A percentile compares a stretch with the other conserved stretches of the same genome.
phyloP scores from a whole-genome alignment of 2,113 vertebrate genomes.

The Myanophis thanlyinensis region DNA sequence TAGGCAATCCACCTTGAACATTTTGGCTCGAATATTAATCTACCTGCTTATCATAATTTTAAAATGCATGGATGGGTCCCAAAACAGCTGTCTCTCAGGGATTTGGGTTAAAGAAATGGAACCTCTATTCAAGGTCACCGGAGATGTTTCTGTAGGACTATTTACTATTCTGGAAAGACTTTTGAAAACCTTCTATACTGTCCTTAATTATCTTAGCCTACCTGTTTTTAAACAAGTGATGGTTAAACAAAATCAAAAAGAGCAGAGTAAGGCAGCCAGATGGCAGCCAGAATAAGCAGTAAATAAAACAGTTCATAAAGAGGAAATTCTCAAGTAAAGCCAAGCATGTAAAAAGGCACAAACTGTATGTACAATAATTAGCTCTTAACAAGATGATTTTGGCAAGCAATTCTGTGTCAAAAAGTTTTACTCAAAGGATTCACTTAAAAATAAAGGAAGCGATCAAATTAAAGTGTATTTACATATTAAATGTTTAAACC shows the following conservation, averaged over 20 bases:
- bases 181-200: conserved; percentile 55
- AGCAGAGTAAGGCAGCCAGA: conserved; percentile 65
- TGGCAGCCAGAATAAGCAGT: conserved; percentile 52
- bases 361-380: conserved; percentile 26
- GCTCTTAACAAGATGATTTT: conserved; percentile 41
- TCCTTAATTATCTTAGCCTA: conserved; percentile 63
- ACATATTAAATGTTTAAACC: neutral
- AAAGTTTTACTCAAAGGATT: conserved; percentile 15
- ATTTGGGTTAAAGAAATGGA: conserved; percentile 58
- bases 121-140: conserved; percentile 51
- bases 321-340: conserved; percentile 37
- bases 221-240: conserved; percentile 54
- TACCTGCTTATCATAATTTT: conserved; percentile 51
- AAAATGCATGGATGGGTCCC: conserved; percentile 57
- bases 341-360: conserved; percentile 46
- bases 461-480: neutral
- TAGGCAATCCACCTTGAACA: conserved; percentile 55
- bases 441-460: conserved; percentile 19
- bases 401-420: conserved; percentile 4
- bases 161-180: conserved; percentile 57
- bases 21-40: conserved; percentile 49
- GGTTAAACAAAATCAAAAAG: conserved; percentile 18
- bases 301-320: conserved; percentile 62
- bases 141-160: conserved; percentile 58
- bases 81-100: conserved; percentile 40